phyloP scores from a whole-genome alignment of 2,888 invertebrate genomes.

The Sericinus montela region DNA sequence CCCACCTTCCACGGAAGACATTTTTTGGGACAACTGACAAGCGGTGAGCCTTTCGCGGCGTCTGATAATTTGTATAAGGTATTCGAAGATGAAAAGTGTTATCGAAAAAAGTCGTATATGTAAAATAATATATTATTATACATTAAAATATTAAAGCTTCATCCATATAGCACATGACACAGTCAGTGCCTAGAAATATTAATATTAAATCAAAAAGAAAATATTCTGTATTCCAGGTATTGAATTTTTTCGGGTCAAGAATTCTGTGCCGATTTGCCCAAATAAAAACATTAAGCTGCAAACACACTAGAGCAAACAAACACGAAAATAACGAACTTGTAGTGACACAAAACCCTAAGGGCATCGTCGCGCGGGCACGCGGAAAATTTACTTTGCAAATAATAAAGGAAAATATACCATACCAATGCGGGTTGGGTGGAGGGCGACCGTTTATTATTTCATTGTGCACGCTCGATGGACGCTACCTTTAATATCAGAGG shows the following conservation, averaged over 20 bases:
- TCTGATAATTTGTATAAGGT: no score
- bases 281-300: constrained; percentile 15
- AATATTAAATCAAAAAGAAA: no score
- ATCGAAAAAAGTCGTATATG: no score
- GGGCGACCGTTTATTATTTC: constrained; percentile 43
- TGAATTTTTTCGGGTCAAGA: neutral
- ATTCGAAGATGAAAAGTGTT: no score
- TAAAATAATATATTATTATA: no score
- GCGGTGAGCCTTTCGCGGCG: no score
- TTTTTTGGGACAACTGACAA: no score
- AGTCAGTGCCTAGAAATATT: no score
- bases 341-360: constrained; percentile 21
- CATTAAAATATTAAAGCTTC: no score
- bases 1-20: no score
- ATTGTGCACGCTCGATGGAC: constrained; percentile 38
- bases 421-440: constrained; percentile 23
- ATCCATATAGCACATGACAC: no score
- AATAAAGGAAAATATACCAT: constrained; percentile 21
- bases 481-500: constrained; percentile 18
- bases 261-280: constrained; percentile 3
- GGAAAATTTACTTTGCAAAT: constrained; percentile 27
- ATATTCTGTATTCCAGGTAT: no score
- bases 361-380: constrained; percentile 21
- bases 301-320: constrained; percentile 13
- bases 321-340: constrained; percentile 18